phyloP scores from a whole-genome alignment of 2,113 vertebrate genomes.

The Emydura subglobosa region DNA sequence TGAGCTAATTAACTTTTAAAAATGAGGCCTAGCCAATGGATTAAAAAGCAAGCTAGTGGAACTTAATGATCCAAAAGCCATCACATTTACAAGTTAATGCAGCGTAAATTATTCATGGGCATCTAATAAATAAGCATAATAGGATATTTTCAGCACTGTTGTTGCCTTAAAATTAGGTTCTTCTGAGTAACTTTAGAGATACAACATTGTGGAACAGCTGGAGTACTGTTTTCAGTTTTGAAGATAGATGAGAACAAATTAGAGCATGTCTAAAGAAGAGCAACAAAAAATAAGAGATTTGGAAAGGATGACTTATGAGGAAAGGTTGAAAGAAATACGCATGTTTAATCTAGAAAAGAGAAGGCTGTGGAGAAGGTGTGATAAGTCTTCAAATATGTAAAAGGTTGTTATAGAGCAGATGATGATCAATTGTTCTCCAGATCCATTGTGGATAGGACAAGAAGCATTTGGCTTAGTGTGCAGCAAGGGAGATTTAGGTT shows the following conservation, averaged over 20 bases:
- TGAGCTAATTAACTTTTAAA: slow-evolving; percentile 66
- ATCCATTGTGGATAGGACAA: not conserved
- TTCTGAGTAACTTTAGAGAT: not conserved
- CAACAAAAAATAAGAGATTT: too few relatives aligned
- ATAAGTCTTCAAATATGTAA: not conserved
- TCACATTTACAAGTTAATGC: slow-evolving; percentile 69
- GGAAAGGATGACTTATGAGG: not conserved
- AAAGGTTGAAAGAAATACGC: not conserved
- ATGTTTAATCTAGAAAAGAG: not conserved
- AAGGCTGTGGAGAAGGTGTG: not conserved
- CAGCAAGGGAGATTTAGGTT: not conserved
- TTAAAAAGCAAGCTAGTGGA: slow-evolving; percentile 53
- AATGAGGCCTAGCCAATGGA: slow-evolving; percentile 47
- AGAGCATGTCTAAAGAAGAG: too few relatives aligned
- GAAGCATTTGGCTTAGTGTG: not conserved
- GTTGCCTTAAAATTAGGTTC: not conserved
- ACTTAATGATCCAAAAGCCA: slow-evolving; percentile 67
- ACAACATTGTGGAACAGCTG: not conserved
- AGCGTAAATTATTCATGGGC: slow-evolving; percentile 66
- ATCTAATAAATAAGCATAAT: slow-evolving; percentile 54
- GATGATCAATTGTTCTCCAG: not conserved
- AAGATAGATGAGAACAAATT: too few relatives aligned
- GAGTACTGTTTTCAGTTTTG: too few relatives aligned
- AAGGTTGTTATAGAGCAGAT: not conserved
- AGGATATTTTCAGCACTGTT: slow-evolving; percentile 24